Evolutionary conservation across 2,888 invertebrate genomes (phyloP), one percentile per base, ranked within the genome.

Genomic region (Mechanitis mazaeus): DNA sequence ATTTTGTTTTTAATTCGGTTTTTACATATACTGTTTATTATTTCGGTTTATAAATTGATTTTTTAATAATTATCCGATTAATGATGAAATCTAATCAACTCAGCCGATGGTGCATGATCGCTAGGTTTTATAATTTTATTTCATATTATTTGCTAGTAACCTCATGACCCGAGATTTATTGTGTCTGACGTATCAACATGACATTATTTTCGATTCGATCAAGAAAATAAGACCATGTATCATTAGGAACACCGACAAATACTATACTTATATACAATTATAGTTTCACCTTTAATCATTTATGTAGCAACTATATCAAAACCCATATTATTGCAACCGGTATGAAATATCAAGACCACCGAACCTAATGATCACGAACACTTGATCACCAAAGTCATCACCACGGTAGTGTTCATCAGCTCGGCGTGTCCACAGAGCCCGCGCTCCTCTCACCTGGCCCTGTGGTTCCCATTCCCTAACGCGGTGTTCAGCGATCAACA

Each of bases 401-500:
- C 60, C 63, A 59, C 55, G 57, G 55, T 64, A 59, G 63, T 53
- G 59, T 64, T 68, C 69, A 69, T 66, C 64, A 71, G 66, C 59
- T 66, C 71, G 73, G 72, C 73, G 73, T 79, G 72, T 87, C 90
- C 84, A 74, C 91, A 92, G 92, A 91, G 91, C 75, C 91, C 91
- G 71, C 87, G 91, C 72, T 90, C 91, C 77, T 84, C 90, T 69
- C 89, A 91, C 81, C 85, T 88, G 80, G 91, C 91, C 79, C 85
- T 90, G 83, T 92, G 92, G 92, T 92, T 92, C 81, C 92, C 92
- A 79, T 92, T 92, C 79, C 89, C 91, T 81, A 90, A 91, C 82
- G 91, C 91, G 69, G 89, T 92, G 80, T 91, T 92, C 83, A 85
- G 83, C 75, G 91, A 91, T 72, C 84, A 85, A 78, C 85, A 90